phyloP scores from a whole-genome alignment of 2,797 vertebrate genomes.

The Carduelis carduelis region DNA sequence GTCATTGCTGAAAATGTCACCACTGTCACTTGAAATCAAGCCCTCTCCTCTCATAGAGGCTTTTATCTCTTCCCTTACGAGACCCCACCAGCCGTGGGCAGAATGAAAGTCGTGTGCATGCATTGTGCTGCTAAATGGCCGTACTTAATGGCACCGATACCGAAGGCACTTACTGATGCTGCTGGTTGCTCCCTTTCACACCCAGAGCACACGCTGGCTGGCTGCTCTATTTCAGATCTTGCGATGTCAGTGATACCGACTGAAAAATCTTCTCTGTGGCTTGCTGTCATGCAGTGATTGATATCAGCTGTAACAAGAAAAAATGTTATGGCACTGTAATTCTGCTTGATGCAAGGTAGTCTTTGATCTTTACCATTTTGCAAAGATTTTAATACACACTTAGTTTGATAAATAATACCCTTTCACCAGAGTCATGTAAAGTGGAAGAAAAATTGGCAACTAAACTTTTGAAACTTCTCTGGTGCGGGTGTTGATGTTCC shows the following conservation, averaged over 20 bases:
- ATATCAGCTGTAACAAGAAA: conserved; percentile 74
- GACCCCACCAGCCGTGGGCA: background rate
- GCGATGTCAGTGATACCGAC: conserved; percentile 46
- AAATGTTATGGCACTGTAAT: conserved; percentile 74
- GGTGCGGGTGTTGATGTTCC: background rate
- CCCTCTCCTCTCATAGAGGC: background rate
- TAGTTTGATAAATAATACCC: conserved; percentile 72
- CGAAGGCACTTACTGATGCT: background rate
- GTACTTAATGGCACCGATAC: background rate
- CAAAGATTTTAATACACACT: conserved; percentile 68
- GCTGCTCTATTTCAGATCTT: conserved; percentile 48
- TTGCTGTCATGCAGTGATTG: conserved; percentile 70
- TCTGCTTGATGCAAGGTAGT: conserved; percentile 72
- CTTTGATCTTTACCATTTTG: conserved; percentile 76
- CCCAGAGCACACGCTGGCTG: background rate
- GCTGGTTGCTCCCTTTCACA: conserved; percentile 15
- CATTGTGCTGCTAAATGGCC: background rate
- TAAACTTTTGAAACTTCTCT: conserved; percentile 20
- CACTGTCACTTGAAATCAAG: conserved; percentile 29
- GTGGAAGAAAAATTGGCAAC: conserved; percentile 45
- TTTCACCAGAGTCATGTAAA: conserved; percentile 52
- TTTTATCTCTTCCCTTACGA: background rate
- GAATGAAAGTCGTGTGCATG: background rate
- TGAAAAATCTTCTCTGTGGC: conserved; percentile 50
- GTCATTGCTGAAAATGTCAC: conserved; percentile 2